Base-by-base conservation (phyloP, 2,113 vertebrate genomes). In the Jaculus jaculus region DNA sequence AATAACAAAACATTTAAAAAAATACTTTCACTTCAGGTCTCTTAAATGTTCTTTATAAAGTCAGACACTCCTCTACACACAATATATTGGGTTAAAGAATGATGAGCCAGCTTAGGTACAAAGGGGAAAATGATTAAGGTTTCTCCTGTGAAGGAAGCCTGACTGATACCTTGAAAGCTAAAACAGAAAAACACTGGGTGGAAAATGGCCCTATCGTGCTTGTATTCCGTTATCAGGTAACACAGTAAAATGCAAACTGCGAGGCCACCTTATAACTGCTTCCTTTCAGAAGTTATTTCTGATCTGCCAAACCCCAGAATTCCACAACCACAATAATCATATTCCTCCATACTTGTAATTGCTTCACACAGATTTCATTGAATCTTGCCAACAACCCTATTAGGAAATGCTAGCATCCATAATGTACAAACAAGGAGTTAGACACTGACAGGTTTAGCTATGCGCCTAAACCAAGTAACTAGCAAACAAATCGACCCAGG, bases 201-300 rank as follows among this genome's bases (percentile, higher is more conserved):
- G 54, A 86, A 89, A 83, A 58, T 47, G n/a, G 28, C 34, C 28
- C 23, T 34, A 21, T n/a, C 32, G 84, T 94, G 42, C 69, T n/a
- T n/a, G n/a, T n/a, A n/a, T n/a, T n/a, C n/a, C 54, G 13, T 87
- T 34, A 87, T 68, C 71, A 3, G 47, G 20, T 39, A 61, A 75
- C 24, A 84, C 47, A 69, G 68, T 28, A 89, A 94, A 92, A 89
- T 75, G 72, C 84, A 84, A 84, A 93, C 51, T 17, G 20, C 26
- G 39, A 78, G 39, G 34, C 16, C 60, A 79, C 47, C 39, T 90
- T 37, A 85, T 78, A 88, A 81, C 68, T 51, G 66, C 77, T 42
- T 86, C 71, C 39, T 93, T n/a, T 90, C 42, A 68, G 74, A 81
- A 63, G 51, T 86, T 32, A 72, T n/a, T 47, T 54, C 26, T 82